A percentile compares a stretch with the other conserved stretches of the same genome.
These are phyloP conservation scores for Mus musculus DNA, from an alignment of 2,113 vertebrate species.

Conservation along the genomic window GRCm39 chr6:36083501-36084000, in stretches of 20 bases:
- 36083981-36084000: not conserved
- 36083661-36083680: not conserved
- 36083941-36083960: conserved; percentile 13
- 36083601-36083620: not conserved
- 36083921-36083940: conserved; percentile 33
- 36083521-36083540: not conserved
- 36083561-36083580: not conserved
- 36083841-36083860: not conserved
- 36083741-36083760: not conserved
- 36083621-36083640: not conserved
- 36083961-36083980: not conserved
- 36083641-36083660: not conserved
- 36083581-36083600: not conserved
- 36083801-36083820: not conserved
- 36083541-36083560: not conserved
- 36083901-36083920: conserved; percentile 21
- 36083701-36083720: not conserved
- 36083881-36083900: not conserved
- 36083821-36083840: not conserved
- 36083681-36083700: not conserved
- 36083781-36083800: not conserved
- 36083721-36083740: not conserved
- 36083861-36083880: not conserved
- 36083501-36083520: not conserved
- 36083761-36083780: not conserved